A percentile compares a stretch with the other conserved stretches of the same genome.
Conservation (phyloP, 2,113 vertebrate species). For the Felis catus region F.catus_Fca126_mat1.0 CM031424.1:80777501-80778000, state of each 20-base stretch:
- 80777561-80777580: neutral
- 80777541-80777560: neutral
- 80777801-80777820: too few species aligned
- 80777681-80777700: neutral
- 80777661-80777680: neutral
- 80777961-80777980: neutral
- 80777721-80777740: neutral
- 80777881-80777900: neutral
- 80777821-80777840: neutral
- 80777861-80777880: neutral
- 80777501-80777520: neutral
- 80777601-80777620: neutral
- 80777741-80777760: neutral
- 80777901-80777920: neutral
- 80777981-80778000: neutral
- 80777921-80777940: neutral
- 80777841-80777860: neutral
- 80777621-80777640: neutral
- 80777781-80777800: neutral
- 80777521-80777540: neutral
- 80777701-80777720: neutral
- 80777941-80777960: neutral
- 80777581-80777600: neutral
- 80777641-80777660: fast-evolving
- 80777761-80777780: neutral